These are phyloP conservation scores for Delphinus delphis DNA, from an alignment of 2,113 vertebrate species.

Conservation along the genomic window DNA sequence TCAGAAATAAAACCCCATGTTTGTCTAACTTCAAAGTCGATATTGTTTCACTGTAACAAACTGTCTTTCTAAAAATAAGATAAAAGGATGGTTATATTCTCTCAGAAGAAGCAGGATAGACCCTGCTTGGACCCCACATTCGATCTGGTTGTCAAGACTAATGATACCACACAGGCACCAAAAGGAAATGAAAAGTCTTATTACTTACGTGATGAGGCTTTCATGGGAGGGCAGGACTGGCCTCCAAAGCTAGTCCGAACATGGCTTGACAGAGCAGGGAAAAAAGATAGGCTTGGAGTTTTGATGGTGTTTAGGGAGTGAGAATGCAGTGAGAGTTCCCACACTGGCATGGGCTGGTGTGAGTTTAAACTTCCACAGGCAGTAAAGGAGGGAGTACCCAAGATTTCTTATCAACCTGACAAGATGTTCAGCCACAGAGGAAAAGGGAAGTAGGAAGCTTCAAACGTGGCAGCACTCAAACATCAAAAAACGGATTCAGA, in stretches of 20 bases:
- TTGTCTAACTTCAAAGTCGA: neutral
- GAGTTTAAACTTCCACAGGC: neutral
- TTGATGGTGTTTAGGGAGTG: neutral
- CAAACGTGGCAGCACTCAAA: neutral
- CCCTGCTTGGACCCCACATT: neutral
- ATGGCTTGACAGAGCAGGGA: neutral
- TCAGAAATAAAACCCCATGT: neutral
- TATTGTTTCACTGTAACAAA: neutral
- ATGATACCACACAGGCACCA: neutral
- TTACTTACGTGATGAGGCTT: neutral
- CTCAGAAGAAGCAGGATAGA: neutral
- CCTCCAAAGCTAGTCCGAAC: neutral
- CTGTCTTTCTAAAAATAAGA: neutral
- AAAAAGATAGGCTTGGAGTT: neutral
- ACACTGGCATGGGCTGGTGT: fast-evolving
- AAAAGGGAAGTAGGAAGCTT: neutral
- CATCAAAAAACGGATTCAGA: neutral
- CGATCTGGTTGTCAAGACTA: neutral
- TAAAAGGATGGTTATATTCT: neutral
- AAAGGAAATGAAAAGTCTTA: neutral
- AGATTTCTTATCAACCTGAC: neutral
- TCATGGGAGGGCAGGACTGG: neutral
- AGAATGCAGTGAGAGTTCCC: neutral
- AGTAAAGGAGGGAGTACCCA: neutral
- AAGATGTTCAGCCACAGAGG: neutral